phyloP scores from a whole-genome alignment of 2,797 vertebrate genomes.

The Myripristis murdjan region DNA sequence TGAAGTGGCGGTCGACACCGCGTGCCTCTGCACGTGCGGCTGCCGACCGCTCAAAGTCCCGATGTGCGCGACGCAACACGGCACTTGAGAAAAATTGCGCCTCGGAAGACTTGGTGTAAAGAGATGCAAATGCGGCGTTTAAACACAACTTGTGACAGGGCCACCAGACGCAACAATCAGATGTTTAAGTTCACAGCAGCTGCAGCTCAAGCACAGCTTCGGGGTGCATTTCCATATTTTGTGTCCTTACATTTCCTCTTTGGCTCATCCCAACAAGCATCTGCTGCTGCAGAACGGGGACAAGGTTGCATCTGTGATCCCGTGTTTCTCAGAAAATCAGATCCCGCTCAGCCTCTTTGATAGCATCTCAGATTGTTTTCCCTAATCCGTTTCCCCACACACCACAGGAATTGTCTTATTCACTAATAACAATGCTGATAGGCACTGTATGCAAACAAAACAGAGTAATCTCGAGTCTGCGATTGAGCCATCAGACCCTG shows the following conservation, averaged over 20 bases:
- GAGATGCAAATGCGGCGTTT: constrained; percentile 46
- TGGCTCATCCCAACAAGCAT: constrained; percentile 60
- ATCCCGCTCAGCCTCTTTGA: constrained; percentile 59
- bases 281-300: constrained; percentile 53
- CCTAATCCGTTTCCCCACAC: constrained; percentile 65
- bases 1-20: constrained; percentile 21
- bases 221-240: constrained; percentile 27
- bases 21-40: constrained; percentile 11
- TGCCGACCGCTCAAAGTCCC: constrained; percentile 20
- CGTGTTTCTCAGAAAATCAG: constrained; percentile 60
- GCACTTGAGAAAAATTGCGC: constrained; percentile 22
- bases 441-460: constrained; percentile 69
- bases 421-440: constrained; percentile 51
- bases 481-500: constrained; percentile 51
- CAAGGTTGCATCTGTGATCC: constrained; percentile 69
- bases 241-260: constrained; percentile 16
- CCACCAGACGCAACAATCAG: constrained; percentile 26
- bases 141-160: constrained; percentile 39
- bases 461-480: constrained; percentile 35
- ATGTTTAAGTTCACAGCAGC: constrained; percentile 42
- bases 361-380: constrained; percentile 61
- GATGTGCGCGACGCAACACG: constrained; percentile 11
- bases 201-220: constrained; percentile 10
- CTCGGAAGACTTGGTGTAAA: constrained; percentile 11
- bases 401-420: constrained; percentile 44